Evolutionary conservation across 2,797 vertebrate species (phyloP), one percentile per base, ranked within the genome.

Genomic region (Vespertilio murinus): DNA sequence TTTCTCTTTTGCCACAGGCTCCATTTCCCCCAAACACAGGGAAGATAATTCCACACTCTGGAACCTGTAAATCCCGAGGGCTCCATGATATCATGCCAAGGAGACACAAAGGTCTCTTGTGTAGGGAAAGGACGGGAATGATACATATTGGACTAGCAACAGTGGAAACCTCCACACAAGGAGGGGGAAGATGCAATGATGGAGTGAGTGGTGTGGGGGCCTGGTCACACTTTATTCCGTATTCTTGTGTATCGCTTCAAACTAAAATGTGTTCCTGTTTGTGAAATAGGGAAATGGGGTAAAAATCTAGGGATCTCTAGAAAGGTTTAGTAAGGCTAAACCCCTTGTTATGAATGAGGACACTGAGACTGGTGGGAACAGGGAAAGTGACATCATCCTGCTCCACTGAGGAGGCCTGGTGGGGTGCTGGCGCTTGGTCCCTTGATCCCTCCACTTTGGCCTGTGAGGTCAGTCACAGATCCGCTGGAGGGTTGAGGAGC

Each of bases 1-100:
- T 97, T 97, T 97, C 96, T 90, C 97, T 97, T 97, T 95, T 93
- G 88, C 88, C 80, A 59, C 88, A 92, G 94, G 81, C 91, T 93
- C 87, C 47, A 82, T 96, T 96, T 95, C 5, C 33, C 40, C 84
- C 65, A 75, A 71, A 92, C 9, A n/a, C 20, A 75, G 8, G 75
- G 94, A 81, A 77, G 86, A 91, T 52, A 81, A 89, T 47, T 61
- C 47, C 28, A 70, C 13, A 59, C 20, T 90, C 59, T 42, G 56
- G 87, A 91, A 81, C 77, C 47, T 14, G 12, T 33, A 78, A 56
- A 54, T 78, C 74, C 74, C 0, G 0, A 71, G 92, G 56, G 33
- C 33, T 85, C 83, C 25, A 2, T 67, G 70, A 40, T 49, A 52
- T 42, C 35, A 38, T 2, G 35, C n/a, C 69, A 79, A 35, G 16